A percentile compares a stretch with the other conserved stretches of the same genome.
Conservation (phyloP, 1,140 invertebrate genomes). For the Berghia stephanieae region DNA sequence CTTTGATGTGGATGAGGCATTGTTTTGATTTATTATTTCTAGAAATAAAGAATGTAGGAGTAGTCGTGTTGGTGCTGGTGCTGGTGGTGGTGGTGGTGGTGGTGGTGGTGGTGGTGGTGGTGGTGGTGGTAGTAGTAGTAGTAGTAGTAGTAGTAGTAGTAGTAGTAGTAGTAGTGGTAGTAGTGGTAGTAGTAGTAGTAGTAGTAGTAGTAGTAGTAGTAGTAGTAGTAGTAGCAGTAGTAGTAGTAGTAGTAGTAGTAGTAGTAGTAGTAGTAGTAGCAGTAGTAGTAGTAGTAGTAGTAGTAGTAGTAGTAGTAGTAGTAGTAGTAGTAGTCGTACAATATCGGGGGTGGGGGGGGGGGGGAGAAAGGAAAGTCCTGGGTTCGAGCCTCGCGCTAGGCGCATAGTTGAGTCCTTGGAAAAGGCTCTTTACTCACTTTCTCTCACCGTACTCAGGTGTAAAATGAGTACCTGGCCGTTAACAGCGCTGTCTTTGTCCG, state of each 20-base stretch:
- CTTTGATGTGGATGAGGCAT: not conserved
- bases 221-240: not conserved
- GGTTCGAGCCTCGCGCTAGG: not conserved
- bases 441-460: not conserved
- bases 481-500: not conserved
- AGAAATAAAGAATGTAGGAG: not conserved
- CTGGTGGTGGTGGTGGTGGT: not conserved
- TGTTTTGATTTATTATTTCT: not conserved
- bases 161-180: constrained; percentile 10
- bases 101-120: not conserved
- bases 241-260: constrained; percentile 7
- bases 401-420: not conserved
- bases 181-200: constrained; percentile 8
- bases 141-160: not conserved
- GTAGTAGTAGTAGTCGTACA: not conserved
- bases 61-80: not conserved
- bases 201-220: constrained; percentile 7
- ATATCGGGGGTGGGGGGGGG: not conserved
- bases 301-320: constrained; percentile 16
- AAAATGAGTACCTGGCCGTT: not conserved
- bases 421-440: too few species aligned
- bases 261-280: not conserved
- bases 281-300: constrained; percentile 9
- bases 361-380: too few species aligned
- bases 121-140: not conserved